Evolutionary conservation across 30 jellyfish, hydroid and myxozoan species (phyloP).

Genomic region (Aurelia sp.): DNA sequence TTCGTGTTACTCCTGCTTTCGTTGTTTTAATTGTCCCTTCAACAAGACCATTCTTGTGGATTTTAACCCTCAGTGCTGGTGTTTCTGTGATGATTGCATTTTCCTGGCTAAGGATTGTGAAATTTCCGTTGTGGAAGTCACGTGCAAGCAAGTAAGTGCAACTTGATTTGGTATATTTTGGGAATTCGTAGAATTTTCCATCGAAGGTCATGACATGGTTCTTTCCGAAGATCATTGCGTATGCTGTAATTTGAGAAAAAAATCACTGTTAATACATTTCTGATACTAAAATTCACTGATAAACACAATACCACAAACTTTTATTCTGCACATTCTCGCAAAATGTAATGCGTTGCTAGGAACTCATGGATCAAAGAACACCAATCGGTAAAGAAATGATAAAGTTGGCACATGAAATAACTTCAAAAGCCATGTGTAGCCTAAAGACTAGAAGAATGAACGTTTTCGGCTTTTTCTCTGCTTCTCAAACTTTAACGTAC

Average conservation of each 20-base stretch:
- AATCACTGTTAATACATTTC: not conserved
- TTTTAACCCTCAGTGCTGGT: conserved; percentile 76
- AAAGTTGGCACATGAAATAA: too few species aligned
- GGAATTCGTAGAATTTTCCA: conserved; percentile 82
- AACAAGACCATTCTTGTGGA: conserved; percentile 54
- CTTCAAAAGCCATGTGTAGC: too few species aligned
- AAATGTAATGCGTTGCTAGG: too few species aligned
- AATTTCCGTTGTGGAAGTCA: conserved; percentile 81
- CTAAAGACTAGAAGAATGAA: too few species aligned
- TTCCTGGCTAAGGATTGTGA: conserved; percentile 81
- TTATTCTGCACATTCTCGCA: too few species aligned
- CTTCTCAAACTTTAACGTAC: too few species aligned
- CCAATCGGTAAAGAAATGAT: too few species aligned
- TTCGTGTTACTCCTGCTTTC: conserved; percentile 44
- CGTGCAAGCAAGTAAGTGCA: conserved; percentile 95
- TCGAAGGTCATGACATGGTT: conserved; percentile 94
- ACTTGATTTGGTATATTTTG: conserved; percentile 42
- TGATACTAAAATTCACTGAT: too few species aligned
- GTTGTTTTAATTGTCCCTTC: conserved; percentile 37
- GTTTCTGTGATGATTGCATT: conserved; percentile 84
- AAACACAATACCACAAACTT: too few species aligned
- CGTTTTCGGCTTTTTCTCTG: too few species aligned
- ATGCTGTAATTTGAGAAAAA: conserved; percentile 21
- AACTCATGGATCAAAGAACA: too few species aligned
- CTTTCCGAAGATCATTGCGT: conserved; percentile 96